Evolutionary conservation across 2,797 vertebrate genomes (phyloP), one percentile per base, ranked within the genome.

Genomic region (Bradypodion pumilum): DNA sequence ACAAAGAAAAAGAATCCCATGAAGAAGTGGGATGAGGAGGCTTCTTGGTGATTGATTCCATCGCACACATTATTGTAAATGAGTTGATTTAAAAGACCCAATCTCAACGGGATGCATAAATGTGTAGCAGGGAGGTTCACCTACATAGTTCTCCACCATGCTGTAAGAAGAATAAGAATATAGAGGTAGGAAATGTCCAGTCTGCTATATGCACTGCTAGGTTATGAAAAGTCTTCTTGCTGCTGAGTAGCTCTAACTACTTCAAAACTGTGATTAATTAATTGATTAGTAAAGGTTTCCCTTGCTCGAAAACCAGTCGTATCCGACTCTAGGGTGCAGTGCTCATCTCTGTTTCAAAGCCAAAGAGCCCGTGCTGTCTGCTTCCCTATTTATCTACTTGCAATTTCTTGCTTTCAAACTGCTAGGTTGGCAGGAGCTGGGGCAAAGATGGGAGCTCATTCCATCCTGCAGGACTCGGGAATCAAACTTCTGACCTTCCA

Each of bases 201-300:
- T 63, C 32, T 78, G 27, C 16, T 78, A 1, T 32, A n/a, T 63
- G 69, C 42, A 19, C 42, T 65, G 8, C 10, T 29, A 85, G 37
- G 42, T 79, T n/a, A 9, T 4, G 16, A 37, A 65, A 27, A n/a
- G 12, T 4, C 2, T 65, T 35, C 59, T 7, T 40, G 42, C 44
- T 40, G 27, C 32, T 65, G 32, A 35, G n/a, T 65, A 80, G 63
- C 32, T 63, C 16, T 7, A 23, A 78, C 44, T 23, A 73, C 37
- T 63, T 72, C 25, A 72, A 59, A 83, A 83, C 63, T 37, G 23
- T 37, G 23, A 80, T 74, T 66, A 68, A 85, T 74, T 62, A 56
- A 85, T 29, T 59, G 46, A 80, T 66, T 74, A 68, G 35, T n/a
- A n/a, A n/a, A n/a, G n/a, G n/a, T n/a, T n/a, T n/a, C n/a, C n/a